Base-by-base conservation (phyloP, 2,113 vertebrate genomes). In the Spizaetus ornatus region DNA sequence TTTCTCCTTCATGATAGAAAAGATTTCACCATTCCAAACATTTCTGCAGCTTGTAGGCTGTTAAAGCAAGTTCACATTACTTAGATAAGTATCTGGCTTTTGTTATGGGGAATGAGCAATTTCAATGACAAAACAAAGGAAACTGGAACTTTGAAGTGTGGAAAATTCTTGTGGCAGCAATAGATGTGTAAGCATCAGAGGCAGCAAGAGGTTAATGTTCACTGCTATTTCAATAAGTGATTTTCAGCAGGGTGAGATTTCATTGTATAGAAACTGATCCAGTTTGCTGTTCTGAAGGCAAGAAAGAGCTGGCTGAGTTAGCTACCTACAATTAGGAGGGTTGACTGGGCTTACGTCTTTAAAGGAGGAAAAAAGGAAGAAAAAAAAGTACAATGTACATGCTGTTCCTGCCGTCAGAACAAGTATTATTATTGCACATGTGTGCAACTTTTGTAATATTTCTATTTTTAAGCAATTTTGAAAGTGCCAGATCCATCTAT, bases 381-480 rank as follows among this genome's bases (percentile, higher is more conserved):
- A 77, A 82, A 82, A 93, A 67, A 63, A 27, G 21, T 78, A 45
- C 34, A 66, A 53, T 16, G 43, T 29, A 56, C 77, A 70, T 29
- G 16, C 61, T 40, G 48, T 93, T 90, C 67, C 59, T 94, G 61
- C 38, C 4, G 1, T 94, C 56, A 86, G 78, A 94, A 84, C 67
- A 90, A 94, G 45, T 74, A 63, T 23, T 66, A 88, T 82, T 96
- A 96, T 96, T 96, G 92, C 96, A 95, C 77, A 81, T 70, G 92
- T 84, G 69, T 78, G 78, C 92, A 96, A 86, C 59, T 96, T 96
- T 45, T 90, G 22, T 81, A 92, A 95, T 96, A 91, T 86, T 97
- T 90, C 85, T 95, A 93, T 95, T 97, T 97, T 97, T 97, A 94
- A 89, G 69, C 85, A 66, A n/a, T 96, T 95, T 90, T 87, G 66